These are phyloP conservation scores for Caenorhabditis wallacei DNA, from an alignment of 2,888 invertebrate genomes.

Conservation along the genomic window DNA sequence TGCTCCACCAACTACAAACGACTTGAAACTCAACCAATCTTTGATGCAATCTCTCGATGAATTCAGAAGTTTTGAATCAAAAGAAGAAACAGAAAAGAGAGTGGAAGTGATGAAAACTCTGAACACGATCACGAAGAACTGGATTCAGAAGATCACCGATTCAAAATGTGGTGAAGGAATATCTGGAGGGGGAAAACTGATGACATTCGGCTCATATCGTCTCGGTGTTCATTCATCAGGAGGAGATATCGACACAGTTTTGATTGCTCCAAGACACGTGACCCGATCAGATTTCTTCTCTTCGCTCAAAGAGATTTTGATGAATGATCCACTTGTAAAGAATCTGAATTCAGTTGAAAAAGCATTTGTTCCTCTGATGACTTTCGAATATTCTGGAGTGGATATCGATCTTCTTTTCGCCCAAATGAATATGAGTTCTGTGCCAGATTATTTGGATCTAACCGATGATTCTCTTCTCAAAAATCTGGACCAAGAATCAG, in stretches of 20 bases:
- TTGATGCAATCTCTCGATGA: neutral
- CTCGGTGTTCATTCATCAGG: slow-evolving; percentile 92
- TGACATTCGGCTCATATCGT: slow-evolving; percentile 96
- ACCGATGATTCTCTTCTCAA: slow-evolving; percentile 94
- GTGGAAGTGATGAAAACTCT: slow-evolving; percentile 1
- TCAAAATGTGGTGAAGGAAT: neutral
- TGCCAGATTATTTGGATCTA: slow-evolving; percentile 91
- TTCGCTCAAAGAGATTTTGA: slow-evolving; percentile 93
- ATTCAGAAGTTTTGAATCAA: neutral
- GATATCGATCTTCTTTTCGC: slow-evolving; percentile 98
- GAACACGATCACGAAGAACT: neutral
- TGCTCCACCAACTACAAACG: neutral
- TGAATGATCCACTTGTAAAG: slow-evolving; percentile 86
- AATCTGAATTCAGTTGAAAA: slow-evolving; percentile 91
- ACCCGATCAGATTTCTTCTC: slow-evolving; percentile 94
- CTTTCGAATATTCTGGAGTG: slow-evolving; percentile 98
- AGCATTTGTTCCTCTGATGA: slow-evolving; percentile 98
- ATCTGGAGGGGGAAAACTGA: slow-evolving; percentile 97
- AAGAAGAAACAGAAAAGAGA: neutral
- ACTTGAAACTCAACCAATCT: slow-evolving; percentile 61
- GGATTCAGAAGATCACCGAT: neutral
- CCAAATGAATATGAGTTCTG: slow-evolving; percentile 92
- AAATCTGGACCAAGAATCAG: slow-evolving; percentile 96
- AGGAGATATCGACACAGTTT: slow-evolving; percentile 98
- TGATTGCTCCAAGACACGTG: slow-evolving; percentile 97